Evolutionary conservation across 2,888 invertebrate genomes (phyloP), one percentile per base, ranked within the genome.

Genomic region (Lepidocyrtoides sp.): DNA sequence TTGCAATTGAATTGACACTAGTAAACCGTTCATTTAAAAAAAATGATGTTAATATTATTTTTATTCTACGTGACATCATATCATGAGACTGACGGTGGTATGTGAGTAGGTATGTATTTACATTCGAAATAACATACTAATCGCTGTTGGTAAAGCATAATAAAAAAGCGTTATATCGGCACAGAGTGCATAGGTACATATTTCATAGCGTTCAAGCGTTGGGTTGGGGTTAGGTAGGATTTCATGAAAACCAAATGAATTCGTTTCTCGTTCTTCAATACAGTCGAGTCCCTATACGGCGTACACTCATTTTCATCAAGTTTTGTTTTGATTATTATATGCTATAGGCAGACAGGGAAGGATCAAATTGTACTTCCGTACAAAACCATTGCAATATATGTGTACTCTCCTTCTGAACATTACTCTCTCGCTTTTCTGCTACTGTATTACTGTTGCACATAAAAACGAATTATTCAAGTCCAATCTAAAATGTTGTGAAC

Each of bases 311-410:
- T 75, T 36, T 75, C 75, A 75, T 48, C 75, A 72, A 72, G n/a
- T 48, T 75, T 75, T 75, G 75, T 48, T 75, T n/a, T n/a, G n/a
- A n/a, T n/a, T n/a, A n/a, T n/a, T n/a, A n/a, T 51, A 51, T 29
- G 51, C 17, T 77, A 51, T 77, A 17, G 48, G 77, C 51, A 17
- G 48, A 51, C 51, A 29, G 51, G 23, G 77, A 26, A 41, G 41
- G 51, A 51, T 17, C 29, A 77, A 77, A 77, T 23, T 77, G 54
- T 77, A 77, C 77, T 77, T 77, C 77, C 77, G 77, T 51, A 51
- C 26, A 32, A n/a, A 66, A 66, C 23, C 66, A 29, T n/a, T n/a
- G n/a, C n/a, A n/a, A n/a, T n/a, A n/a, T n/a, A n/a, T n/a, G n/a
- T n/a, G n/a, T n/a, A n/a, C n/a, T n/a, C n/a, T n/a, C n/a, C n/a